Evolutionary conservation across 1,140 invertebrate species (phyloP).

Genomic region (Thaumetopoea pityocampa): DNA sequence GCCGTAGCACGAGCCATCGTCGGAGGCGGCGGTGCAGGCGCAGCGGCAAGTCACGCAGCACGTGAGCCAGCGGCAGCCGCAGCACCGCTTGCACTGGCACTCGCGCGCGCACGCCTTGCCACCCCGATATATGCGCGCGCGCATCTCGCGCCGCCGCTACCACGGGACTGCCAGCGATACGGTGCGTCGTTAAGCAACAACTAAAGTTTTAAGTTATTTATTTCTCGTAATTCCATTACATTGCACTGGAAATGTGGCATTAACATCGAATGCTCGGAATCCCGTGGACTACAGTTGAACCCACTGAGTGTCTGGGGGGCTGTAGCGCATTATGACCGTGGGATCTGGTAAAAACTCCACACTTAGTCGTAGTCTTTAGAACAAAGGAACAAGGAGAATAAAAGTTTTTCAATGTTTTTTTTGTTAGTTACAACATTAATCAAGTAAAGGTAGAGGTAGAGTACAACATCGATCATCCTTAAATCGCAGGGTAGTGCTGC

Average conservation of each 20-base stretch:
- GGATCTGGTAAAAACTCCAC: too few relatives aligned
- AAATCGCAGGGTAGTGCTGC: too few relatives aligned
- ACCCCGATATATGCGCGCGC: conserved; percentile 29
- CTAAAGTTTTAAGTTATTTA: not conserved
- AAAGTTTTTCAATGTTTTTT: too few relatives aligned
- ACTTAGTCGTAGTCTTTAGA: too few relatives aligned
- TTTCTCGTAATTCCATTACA: not conserved
- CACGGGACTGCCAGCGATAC: conserved; percentile 5
- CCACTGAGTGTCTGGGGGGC: too few relatives aligned
- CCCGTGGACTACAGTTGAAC: too few relatives aligned
- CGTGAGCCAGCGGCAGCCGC: conserved; percentile 28
- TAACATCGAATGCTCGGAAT: too few relatives aligned
- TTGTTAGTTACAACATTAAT: too few relatives aligned
- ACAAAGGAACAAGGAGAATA: too few relatives aligned
- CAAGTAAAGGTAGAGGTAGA: too few relatives aligned
- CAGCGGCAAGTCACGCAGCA: conserved; percentile 43
- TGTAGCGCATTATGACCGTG: too few relatives aligned
- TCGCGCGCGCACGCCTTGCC: conserved; percentile 29
- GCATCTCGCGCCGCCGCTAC: conserved; percentile 26
- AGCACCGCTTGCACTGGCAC: conserved; percentile 35
- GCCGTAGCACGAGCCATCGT: conserved; percentile 14
- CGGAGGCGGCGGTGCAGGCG: conserved; percentile 34
- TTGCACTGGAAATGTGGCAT: not conserved
- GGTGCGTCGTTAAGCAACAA: not conserved
- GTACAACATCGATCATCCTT: too few relatives aligned